Evolutionary conservation across 1,140 invertebrate genomes (phyloP).

Genomic region (Ruditapes philippinarum): DNA sequence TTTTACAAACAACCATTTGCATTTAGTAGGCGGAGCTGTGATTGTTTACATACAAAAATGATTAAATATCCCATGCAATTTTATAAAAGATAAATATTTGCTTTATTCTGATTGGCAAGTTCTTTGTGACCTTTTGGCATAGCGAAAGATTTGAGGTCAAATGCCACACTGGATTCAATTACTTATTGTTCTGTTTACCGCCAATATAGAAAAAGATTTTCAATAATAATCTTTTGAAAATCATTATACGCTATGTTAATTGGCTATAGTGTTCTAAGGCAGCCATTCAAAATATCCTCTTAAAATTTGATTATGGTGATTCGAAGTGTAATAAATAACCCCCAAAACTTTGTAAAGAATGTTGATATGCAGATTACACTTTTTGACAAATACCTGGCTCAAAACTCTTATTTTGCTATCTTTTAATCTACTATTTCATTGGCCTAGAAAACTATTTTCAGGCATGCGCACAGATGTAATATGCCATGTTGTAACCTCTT

Average conservation of each 20-base stretch:
- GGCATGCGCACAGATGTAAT: slow-evolving; percentile 36
- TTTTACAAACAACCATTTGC: too few relatives aligned
- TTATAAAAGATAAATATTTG: background rate
- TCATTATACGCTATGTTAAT: slow-evolving; percentile 63
- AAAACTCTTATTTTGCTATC: slow-evolving; percentile 11
- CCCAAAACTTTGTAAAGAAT: slow-evolving; percentile 32
- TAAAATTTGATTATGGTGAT: slow-evolving; percentile 35
- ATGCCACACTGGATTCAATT: slow-evolving; percentile 58
- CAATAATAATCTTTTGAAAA: slow-evolving; percentile 49
- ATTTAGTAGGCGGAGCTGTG: slow-evolving; percentile 14
- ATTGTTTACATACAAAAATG: slow-evolving; percentile 10
- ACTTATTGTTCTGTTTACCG: slow-evolving; percentile 54
- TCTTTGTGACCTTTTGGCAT: slow-evolving; percentile 29
- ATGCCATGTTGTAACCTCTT: slow-evolving; percentile 6
- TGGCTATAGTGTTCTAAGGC: slow-evolving; percentile 44
- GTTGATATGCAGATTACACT: slow-evolving; percentile 52
- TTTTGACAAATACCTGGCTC: slow-evolving; percentile 47
- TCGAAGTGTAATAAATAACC: slow-evolving; percentile 58
- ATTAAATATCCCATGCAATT: background rate
- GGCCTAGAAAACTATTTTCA: background rate
- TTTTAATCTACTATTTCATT: slow-evolving; percentile 3
- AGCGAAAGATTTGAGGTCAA: slow-evolving; percentile 28
- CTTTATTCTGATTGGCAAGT: slow-evolving; percentile 48
- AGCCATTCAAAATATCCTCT: slow-evolving; percentile 42
- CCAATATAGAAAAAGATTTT: slow-evolving; percentile 40